Conservation (phyloP, 2,113 vertebrate genomes). For the Amazona guildingii region DNA sequence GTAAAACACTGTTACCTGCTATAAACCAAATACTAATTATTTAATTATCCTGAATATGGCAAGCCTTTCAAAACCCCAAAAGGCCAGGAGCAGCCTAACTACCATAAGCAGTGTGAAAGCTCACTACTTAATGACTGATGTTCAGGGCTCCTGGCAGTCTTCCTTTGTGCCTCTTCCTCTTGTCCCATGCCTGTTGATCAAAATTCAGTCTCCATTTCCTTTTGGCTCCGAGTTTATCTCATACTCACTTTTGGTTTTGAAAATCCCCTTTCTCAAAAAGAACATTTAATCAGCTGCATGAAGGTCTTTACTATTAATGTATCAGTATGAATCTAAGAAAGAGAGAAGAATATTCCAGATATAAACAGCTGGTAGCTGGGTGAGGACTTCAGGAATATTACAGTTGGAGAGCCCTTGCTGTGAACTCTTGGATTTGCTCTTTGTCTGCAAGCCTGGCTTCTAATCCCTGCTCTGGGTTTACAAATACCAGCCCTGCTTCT, state of each 20-base stretch:
- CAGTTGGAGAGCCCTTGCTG: neutral
- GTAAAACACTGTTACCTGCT: neutral
- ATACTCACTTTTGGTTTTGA: neutral
- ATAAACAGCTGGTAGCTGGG: neutral
- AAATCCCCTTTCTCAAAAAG: neutral
- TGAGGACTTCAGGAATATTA: neutral
- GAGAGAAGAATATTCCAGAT: neutral
- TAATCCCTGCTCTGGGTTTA: slow-evolving; percentile 6
- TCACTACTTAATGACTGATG: neutral
- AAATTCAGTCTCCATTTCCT: neutral
- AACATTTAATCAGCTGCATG: neutral
- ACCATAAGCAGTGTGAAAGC: neutral
- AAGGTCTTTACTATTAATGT: neutral
- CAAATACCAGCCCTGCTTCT: neutral
- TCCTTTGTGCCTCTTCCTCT: neutral
- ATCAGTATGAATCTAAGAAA: neutral
- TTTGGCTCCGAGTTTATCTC: neutral
- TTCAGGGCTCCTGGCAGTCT: neutral
- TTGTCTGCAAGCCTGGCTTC: slow-evolving; percentile 20
- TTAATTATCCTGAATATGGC: neutral
- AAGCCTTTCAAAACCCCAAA: neutral
- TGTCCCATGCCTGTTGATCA: neutral
- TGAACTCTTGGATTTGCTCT: slow-evolving; percentile 11
- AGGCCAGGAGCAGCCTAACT: neutral
- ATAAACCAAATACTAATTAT: neutral